Evolutionary conservation across 37 sponge, comb jelly and placozoan species (phyloP).

Genomic region (Cladorhizidae sp.): DNA sequence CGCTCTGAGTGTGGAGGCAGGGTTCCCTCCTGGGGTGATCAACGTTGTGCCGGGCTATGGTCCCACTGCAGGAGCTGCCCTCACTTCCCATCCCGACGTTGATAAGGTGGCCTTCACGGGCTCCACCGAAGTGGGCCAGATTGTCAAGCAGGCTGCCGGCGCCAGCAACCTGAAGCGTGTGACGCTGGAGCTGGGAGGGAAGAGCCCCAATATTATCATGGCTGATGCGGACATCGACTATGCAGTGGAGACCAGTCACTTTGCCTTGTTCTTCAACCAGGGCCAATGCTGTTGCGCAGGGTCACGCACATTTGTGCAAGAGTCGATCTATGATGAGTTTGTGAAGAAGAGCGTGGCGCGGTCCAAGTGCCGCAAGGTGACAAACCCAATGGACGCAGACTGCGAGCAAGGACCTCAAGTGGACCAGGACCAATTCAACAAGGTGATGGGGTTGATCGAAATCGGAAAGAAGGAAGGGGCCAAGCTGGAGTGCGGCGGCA

Average conservation of each 20-base stretch:
- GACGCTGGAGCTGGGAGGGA: constrained; percentile 97
- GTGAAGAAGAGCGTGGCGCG: constrained; percentile 82
- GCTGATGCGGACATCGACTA: constrained; percentile 94
- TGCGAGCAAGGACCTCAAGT: constrained; percentile 96
- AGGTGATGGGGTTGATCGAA: constrained; percentile 93
- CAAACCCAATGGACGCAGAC: constrained; percentile 76
- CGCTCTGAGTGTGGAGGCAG: constrained; percentile 86
- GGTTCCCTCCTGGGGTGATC: constrained; percentile 97
- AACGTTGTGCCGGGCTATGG: constrained; percentile 96
- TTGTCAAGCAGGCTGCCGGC: constrained; percentile 92
- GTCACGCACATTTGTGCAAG: constrained; percentile 90
- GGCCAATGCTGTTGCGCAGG: constrained; percentile 99
- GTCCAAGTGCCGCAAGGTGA: constrained; percentile 76
- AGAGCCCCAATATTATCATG: constrained; percentile 96
- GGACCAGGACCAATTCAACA: constrained; percentile 94
- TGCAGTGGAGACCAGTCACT: constrained; percentile 90
- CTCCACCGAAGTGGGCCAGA: constrained; percentile 96
- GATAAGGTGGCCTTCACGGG: constrained; percentile 99
- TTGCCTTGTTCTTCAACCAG: constrained; percentile 97
- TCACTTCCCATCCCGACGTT: constrained; percentile 84
- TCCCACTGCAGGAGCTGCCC: constrained; percentile 96
- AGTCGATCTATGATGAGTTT: constrained; percentile 96
- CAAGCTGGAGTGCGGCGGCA: constrained; percentile 92
- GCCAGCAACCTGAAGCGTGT: constrained; percentile 91
- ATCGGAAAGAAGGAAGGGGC: constrained; percentile 97